Percentiles rank a stretch among this genome's conserved stretches.
phyloP scores from a whole-genome alignment of 2,797 vertebrate species.

The Dicrostonyx torquatus region DNA sequence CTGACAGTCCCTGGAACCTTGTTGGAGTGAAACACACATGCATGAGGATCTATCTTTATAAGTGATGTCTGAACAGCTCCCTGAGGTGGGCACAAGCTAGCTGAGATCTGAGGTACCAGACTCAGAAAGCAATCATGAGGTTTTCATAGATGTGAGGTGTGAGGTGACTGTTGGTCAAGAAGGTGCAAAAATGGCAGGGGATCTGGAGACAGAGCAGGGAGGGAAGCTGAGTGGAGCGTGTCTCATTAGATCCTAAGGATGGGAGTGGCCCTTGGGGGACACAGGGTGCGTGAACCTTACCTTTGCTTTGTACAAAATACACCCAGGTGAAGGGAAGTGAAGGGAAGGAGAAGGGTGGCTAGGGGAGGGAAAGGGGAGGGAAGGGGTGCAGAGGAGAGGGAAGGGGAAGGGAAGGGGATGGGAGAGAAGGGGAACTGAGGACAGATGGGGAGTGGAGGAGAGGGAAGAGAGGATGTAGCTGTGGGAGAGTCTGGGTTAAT shows the following conservation, averaged over 20 bases:
- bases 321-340: not conserved
- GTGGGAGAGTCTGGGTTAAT: too few species aligned
- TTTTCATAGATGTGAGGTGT: not conserved
- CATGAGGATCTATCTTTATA: not conserved
- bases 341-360: not conserved
- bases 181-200: not conserved
- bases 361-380: too few species aligned
- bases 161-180: not conserved
- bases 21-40: not conserved
- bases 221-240: not conserved
- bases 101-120: not conserved
- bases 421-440: not conserved
- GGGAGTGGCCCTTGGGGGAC: not conserved
- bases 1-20: fast-evolving
- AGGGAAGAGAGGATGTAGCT: not conserved
- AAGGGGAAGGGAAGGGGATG: not conserved
- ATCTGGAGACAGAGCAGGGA: not conserved
- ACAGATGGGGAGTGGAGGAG: too few species aligned
- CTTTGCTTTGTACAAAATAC: not conserved
- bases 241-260: too few species aligned
- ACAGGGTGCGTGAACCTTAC: fast-evolving
- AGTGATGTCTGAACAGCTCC: not conserved
- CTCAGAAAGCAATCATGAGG: not conserved
- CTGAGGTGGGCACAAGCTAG: not conserved
- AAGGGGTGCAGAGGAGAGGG: not conserved